These are phyloP conservation scores for Sphinx pinastri DNA, from an alignment of 2,888 invertebrate genomes.

Conservation along the genomic window DNA sequence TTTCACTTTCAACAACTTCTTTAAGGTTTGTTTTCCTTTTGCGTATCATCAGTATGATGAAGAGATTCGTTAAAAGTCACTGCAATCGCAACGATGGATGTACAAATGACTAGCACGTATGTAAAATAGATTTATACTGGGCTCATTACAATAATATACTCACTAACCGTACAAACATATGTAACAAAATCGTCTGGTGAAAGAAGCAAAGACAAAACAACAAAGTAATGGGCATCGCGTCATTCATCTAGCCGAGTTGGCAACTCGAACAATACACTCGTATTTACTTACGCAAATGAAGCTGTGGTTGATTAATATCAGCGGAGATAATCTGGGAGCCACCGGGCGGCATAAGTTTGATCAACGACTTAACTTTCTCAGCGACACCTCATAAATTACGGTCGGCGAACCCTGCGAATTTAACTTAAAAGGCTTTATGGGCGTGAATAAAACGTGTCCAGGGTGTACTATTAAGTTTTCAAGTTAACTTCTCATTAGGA, in stretches of 20 bases:
- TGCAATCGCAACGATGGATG: background rate
- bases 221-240: conserved; percentile 13
- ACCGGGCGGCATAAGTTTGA: conserved; percentile 56
- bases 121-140: background rate
- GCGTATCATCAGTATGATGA: too few relatives aligned
- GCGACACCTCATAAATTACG: conserved; percentile 68
- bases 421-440: conserved; percentile 60
- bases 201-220: conserved; percentile 18
- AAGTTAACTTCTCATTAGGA: conserved; percentile 65
- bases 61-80: background rate
- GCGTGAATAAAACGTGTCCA: conserved; percentile 66
- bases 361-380: conserved; percentile 65
- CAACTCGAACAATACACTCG: conserved; percentile 40
- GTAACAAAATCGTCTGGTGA: conserved; percentile 26
- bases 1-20: conserved; percentile 27
- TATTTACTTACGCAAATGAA: conserved; percentile 52
- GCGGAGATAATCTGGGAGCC: conserved; percentile 54
- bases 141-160: background rate
- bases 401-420: conserved; percentile 55
- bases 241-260: conserved; percentile 34
- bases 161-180: conserved; percentile 10
- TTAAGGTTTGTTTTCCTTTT: background rate
- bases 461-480: conserved; percentile 60
- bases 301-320: conserved; percentile 54
- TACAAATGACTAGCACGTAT: background rate